Conservation (phyloP, 2,797 vertebrate species). For the Cirrhinus molitorella region DNA sequence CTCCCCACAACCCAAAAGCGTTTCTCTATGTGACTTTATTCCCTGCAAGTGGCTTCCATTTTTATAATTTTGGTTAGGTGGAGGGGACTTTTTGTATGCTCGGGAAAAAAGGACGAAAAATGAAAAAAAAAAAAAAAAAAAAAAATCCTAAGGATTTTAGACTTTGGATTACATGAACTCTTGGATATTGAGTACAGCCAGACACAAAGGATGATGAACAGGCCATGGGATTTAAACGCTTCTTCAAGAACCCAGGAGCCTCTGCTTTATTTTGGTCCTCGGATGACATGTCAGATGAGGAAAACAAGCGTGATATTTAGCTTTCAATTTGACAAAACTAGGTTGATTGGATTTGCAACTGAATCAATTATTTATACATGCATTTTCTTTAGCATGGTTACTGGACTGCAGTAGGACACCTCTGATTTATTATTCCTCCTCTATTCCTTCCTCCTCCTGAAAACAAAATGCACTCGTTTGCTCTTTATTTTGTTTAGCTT, state of each 20-base stretch:
- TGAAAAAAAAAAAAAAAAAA: conserved; percentile 52
- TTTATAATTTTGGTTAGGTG: conserved; percentile 73
- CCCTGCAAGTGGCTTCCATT: conserved; percentile 83
- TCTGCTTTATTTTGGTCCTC: conserved; percentile 65
- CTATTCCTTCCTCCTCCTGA: too few species aligned
- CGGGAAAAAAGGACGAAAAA: conserved; percentile 67
- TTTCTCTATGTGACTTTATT: conserved; percentile 72
- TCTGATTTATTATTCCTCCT: conserved; percentile 62
- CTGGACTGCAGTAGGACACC: conserved; percentile 74
- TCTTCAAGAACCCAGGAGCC: conserved; percentile 58
- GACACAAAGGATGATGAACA: conserved; percentile 67
- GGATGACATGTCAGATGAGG: conserved; percentile 46
- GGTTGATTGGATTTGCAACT: conserved; percentile 67
- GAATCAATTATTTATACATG: conserved; percentile 66
- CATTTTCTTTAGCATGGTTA: conserved; percentile 76
- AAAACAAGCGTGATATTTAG: conserved; percentile 67
- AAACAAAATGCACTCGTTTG: conserved; percentile 66
- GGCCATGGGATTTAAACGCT: conserved; percentile 64
- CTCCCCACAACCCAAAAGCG: conserved; percentile 65
- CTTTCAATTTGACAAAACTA: conserved; percentile 74
- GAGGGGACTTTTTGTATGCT: conserved; percentile 69
- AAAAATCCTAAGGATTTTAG: conserved; percentile 66
- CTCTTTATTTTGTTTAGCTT: conserved; percentile 62
- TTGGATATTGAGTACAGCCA: conserved; percentile 60
- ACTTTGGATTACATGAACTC: conserved; percentile 62